These are phyloP conservation scores for Chromis chromis DNA, from an alignment of 2,797 vertebrate genomes.

Conservation along the genomic window DNA sequence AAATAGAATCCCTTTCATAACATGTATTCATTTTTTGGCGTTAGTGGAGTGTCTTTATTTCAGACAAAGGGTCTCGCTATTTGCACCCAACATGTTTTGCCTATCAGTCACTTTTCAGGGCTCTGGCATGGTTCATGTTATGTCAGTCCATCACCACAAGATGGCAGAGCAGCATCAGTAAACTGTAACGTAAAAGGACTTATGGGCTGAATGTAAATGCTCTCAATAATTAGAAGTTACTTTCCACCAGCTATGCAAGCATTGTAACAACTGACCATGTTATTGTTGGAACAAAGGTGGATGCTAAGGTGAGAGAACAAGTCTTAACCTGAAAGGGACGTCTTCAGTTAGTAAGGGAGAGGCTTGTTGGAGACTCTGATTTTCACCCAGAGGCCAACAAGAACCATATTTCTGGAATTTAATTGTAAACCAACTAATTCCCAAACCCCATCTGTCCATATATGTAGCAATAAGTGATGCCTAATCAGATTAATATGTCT, in stretches of 20 bases:
- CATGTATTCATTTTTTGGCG: background rate
- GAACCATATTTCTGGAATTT: background rate
- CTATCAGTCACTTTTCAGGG: background rate
- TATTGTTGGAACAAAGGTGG: background rate
- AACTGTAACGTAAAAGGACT: background rate
- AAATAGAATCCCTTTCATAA: too few species aligned
- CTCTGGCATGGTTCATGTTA: background rate
- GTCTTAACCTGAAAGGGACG: background rate
- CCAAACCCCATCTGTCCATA: too few species aligned
- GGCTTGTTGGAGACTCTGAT: background rate
- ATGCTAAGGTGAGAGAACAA: background rate
- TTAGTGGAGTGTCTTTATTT: background rate
- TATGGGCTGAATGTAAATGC: background rate
- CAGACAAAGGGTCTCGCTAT: too few species aligned
- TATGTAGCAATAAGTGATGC: background rate
- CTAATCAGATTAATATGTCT: background rate
- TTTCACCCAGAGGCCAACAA: background rate
- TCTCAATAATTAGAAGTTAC: too few species aligned
- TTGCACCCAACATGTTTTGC: too few species aligned
- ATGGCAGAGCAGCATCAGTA: slow-evolving; percentile 49
- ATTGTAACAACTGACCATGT: background rate
- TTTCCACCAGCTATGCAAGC: background rate
- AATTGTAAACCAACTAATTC: too few species aligned
- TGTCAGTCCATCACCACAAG: slow-evolving; percentile 34
- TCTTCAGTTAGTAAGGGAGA: background rate